Evolutionary conservation across 1,140 invertebrate genomes (phyloP).

Genomic region (Brachionus angularis): DNA sequence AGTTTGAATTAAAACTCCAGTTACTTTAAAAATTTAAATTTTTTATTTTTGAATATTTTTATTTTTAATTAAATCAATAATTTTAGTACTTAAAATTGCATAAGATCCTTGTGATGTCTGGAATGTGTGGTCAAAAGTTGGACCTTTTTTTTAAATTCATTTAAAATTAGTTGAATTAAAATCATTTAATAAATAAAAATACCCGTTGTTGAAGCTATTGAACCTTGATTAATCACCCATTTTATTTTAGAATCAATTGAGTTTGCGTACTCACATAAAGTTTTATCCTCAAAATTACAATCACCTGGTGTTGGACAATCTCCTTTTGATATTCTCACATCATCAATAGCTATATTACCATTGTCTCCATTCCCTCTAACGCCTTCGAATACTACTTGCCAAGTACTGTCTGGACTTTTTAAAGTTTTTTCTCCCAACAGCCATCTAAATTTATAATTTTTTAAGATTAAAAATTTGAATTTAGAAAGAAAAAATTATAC

Average conservation of each 20-base stretch:
- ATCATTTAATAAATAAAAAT: too few species aligned
- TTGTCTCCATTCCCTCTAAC: background rate
- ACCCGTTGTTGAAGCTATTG: conserved; percentile 19
- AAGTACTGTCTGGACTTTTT: conserved; percentile 32
- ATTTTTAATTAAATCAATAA: background rate
- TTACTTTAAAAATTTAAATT: background rate
- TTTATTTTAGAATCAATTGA: background rate
- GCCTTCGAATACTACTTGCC: conserved; percentile 39
- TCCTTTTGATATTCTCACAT: conserved; percentile 16
- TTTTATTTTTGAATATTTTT: background rate
- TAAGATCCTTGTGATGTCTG: conserved; percentile 20
- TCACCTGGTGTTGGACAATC: conserved; percentile 29
- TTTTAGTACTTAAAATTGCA: conserved; percentile 20
- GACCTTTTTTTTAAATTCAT: too few species aligned
- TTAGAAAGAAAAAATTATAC: conserved; percentile 43
- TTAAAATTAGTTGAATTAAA: too few species aligned
- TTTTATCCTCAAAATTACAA: conserved; percentile 43
- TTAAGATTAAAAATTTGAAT: background rate
- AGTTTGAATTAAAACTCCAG: background rate
- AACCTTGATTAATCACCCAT: conserved; percentile 29
- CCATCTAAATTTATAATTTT: conserved; percentile 9
- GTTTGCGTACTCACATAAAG: conserved; percentile 4
- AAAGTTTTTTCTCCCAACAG: conserved; percentile 7
- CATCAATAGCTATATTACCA: conserved; percentile 44
- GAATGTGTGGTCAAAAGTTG: conserved; percentile 30